Evolutionary conservation across 2,113 vertebrate species (phyloP), one percentile per base, ranked within the genome.

Genomic region (Myotis davidii): DNA sequence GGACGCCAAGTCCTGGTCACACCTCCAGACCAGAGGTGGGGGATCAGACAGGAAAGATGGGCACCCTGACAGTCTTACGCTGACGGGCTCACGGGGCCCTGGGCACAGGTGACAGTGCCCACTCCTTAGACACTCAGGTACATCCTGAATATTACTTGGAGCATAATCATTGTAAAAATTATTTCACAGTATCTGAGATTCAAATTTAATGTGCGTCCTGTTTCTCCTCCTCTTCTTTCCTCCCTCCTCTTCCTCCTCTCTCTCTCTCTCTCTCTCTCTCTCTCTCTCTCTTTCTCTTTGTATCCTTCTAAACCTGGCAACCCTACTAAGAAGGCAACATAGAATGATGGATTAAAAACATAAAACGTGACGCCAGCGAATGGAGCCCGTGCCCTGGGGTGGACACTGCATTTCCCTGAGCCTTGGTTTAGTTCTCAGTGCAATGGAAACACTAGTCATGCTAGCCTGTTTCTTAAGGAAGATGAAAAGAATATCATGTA

Each of bases 51-150:
- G 13, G 7, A 45, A 92, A 88, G 42, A 89, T 77, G 78, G 84
- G 37, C 12, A 6, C 78, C 59, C 82, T 2, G 37, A 18, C 0
- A 10, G 34, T 27, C 54, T 48, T 12, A 9, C 4, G 0, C 0
- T 0, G 52, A 5, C 69, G 20, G 9, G 25, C 27, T 65, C 9
- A 0, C 0, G 2, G 9, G 5, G 3, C 10, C 10, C 48, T 27
- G 14, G 42, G 90, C 29, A 27, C 59, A 50, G 3, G 12, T 3
- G 3, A 11, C 1, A 1, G 11, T 6, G 23, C 13, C 9, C 0
- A 34, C 3, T 27, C 21, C 70, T 37, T 23, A 12, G 76, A 59
- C 34, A 27, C 3, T 2, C 39, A 16, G 0, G 0, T 3, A 16
- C 1, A 20, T 12, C 70, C 23, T 13, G 32, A 12, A 23, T 2